These are phyloP conservation scores for Siniperca knerii DNA, from an alignment of 2,113 vertebrate species.

Conservation along the genomic window DNA sequence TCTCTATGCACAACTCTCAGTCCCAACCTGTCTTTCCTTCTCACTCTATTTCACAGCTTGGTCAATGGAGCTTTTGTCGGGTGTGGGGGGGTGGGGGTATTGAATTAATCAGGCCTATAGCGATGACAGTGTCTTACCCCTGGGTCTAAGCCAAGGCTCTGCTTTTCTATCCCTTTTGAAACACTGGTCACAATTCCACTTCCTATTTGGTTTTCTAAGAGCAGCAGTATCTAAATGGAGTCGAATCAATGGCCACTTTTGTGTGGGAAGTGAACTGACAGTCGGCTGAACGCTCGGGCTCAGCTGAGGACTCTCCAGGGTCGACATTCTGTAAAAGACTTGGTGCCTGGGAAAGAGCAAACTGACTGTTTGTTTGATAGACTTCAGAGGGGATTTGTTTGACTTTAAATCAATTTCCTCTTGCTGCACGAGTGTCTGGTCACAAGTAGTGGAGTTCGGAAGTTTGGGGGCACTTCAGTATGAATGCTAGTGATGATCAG, in stretches of 20 bases:
- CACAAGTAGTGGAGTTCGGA: not conserved
- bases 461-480: not conserved
- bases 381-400: slow-evolving; percentile 28
- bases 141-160: slow-evolving; percentile 62
- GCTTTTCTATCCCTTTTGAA: slow-evolving; percentile 67
- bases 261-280: slow-evolving; percentile 55
- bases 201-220: slow-evolving; percentile 72
- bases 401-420: slow-evolving; percentile 30
- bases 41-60: slow-evolving; percentile 51
- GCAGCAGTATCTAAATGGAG: slow-evolving; percentile 61
- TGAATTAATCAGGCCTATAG: slow-evolving; percentile 75
- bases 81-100: slow-evolving; percentile 9
- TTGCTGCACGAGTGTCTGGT: not conserved
- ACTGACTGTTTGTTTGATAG: slow-evolving; percentile 18
- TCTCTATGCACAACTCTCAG: slow-evolving; percentile 18
- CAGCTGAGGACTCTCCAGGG: slow-evolving; percentile 53
- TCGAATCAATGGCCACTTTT: slow-evolving; percentile 67
- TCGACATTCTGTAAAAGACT: slow-evolving; percentile 34
- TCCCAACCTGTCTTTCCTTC: slow-evolving; percentile 40
- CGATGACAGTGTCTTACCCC: slow-evolving; percentile 63
- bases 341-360: slow-evolving; percentile 20
- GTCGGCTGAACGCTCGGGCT: slow-evolving; percentile 39
- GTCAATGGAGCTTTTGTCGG: slow-evolving; percentile 76
- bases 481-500: not conserved
- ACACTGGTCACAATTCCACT: slow-evolving; percentile 74